phyloP scores from a whole-genome alignment of 2,113 vertebrate genomes.

The Jaculus jaculus region DNA sequence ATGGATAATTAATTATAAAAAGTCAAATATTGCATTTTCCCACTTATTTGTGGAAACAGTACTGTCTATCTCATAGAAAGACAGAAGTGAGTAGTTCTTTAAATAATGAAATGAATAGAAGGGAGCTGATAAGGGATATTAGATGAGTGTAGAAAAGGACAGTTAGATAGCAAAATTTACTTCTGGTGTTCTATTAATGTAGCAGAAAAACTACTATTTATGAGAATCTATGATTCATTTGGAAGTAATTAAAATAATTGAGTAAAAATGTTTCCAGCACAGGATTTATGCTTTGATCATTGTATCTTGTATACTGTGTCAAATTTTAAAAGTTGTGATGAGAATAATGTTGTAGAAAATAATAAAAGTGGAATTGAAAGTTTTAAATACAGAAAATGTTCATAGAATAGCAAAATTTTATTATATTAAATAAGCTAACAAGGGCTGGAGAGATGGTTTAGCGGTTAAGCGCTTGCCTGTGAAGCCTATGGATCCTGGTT shows the following conservation, averaged over 20 bases:
- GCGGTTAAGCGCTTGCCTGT: no score
- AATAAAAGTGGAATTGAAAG: neutral
- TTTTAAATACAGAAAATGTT: neutral
- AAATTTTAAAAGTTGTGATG: neutral
- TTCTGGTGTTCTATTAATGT: neutral
- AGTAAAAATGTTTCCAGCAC: neutral
- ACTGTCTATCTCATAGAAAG: neutral
- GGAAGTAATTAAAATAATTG: neutral
- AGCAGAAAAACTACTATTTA: neutral
- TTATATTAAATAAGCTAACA: neutral
- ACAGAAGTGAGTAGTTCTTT: neutral
- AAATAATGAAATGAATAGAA: neutral
- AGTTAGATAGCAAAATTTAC: neutral
- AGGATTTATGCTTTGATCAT: neutral
- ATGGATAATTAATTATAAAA: no score
- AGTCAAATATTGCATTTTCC: neutral
- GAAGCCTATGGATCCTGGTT: no score
- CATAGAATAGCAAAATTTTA: neutral
- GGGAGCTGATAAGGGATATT: neutral
- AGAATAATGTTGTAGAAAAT: neutral
- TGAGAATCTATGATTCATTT: neutral
- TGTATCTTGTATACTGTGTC: neutral
- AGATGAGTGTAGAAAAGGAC: neutral
- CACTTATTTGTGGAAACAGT: neutral
- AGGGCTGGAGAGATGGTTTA: no score